Base-by-base conservation (phyloP, 2,113 vertebrate genomes). In the Thinocorus orbignyianus region DNA sequence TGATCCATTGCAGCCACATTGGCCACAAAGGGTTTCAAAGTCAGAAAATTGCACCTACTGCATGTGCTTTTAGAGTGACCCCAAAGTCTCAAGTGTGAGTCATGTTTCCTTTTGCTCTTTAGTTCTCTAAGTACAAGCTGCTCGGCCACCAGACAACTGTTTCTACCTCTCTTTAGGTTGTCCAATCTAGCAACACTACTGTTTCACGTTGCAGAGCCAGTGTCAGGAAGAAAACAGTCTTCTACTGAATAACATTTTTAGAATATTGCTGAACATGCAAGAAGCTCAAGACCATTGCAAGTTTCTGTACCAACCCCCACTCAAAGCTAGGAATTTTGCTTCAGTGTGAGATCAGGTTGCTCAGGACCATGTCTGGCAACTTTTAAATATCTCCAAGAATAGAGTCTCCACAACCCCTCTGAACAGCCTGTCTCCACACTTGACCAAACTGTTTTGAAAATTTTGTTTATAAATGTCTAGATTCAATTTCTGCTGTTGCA, bases 41-140 rank as follows among this genome's bases (percentile, higher is more conserved):
- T 41, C n/a, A 86, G 49, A 92, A 93, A 66, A 68, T 16, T 17
- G 4, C 35, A 60, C 6, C 66, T 11, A 30, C 17, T 1, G 1
- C 28, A 62, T 11, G 0, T 48, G 17, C 25, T 55, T 78, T 51
- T 60, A 46, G 39, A 62, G 22, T 0, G 3, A 4, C 15, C 23
- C 19, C 5, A 11, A 64, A 88, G 23, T 51, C 48, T 94, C 16
- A 6, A 14, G 58, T 25, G 1, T 12, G 55, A 33, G 7, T 49
- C 20, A 9, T 55, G 9, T 10, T 51, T 28, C 17, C 37, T 73
- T 77, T 86, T 80, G 31, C 33, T 23, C 9, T 92, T 79, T 48
- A 79, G 14, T 30, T 90, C 20, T 5, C 9, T 48, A 6, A 0
- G 0, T 20, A 39, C 52, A 20, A 80, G n/a, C 23, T 82, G 12